Conservation (phyloP, 2,888 invertebrate genomes). For the Spilarctia lutea region DNA sequence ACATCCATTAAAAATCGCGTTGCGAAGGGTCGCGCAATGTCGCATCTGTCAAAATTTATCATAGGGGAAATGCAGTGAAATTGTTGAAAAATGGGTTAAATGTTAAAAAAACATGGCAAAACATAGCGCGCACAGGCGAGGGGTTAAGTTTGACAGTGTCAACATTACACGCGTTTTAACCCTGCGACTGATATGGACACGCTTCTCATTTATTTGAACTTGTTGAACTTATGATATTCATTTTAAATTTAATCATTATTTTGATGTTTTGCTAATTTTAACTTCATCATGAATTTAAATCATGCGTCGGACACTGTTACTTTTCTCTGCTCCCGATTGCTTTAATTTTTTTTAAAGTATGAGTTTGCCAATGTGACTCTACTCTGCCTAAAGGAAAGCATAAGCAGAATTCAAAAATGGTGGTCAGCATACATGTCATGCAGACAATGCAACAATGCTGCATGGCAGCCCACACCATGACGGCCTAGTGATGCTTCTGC, state of each 20-base stretch:
- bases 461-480: too few relatives aligned
- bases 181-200: conserved; percentile 62
- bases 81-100: conserved; percentile 85
- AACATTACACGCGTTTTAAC: conserved; percentile 68
- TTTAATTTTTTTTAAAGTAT: too few relatives aligned
- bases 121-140: conserved; percentile 62
- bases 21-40: conserved; percentile 69
- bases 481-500: too few relatives aligned
- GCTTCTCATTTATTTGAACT: conserved; percentile 55
- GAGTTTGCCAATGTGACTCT: too few relatives aligned
- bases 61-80: conserved; percentile 74
- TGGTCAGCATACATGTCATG: too few relatives aligned
- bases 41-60: conserved; percentile 78
- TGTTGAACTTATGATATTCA: conserved; percentile 25
- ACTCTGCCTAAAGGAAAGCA: too few relatives aligned
- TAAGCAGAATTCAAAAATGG: too few relatives aligned
- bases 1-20: conserved; percentile 81
- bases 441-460: too few relatives aligned
- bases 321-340: neutral
- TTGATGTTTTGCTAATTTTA: neutral
- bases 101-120: conserved; percentile 75
- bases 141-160: conserved; percentile 65
- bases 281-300: neutral
- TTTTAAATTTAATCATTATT: neutral
- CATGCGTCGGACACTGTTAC: too few relatives aligned